These are phyloP conservation scores for Dicrostonyx torquatus DNA, from an alignment of 2,797 vertebrate genomes.

Conservation along the genomic window DNA sequence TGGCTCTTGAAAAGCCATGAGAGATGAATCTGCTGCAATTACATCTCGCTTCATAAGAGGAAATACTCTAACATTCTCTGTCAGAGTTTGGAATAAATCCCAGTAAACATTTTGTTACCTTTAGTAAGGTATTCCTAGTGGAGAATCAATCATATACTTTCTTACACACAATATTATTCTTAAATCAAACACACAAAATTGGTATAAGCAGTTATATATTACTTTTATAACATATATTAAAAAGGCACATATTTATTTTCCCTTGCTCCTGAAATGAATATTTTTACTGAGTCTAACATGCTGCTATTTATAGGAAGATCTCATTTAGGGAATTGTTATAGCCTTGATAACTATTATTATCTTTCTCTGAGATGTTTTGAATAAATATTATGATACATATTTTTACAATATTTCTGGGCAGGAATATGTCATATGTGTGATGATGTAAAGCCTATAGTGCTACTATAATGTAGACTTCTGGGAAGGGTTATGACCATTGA, in stretches of 20 bases:
- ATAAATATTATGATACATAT: slow-evolving; percentile 67
- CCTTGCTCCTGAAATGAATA: slow-evolving; percentile 44
- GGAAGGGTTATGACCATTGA: background rate
- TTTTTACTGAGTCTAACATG: slow-evolving; percentile 52
- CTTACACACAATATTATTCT: slow-evolving; percentile 9
- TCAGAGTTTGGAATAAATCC: background rate
- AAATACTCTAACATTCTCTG: background rate
- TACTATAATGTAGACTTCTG: slow-evolving; percentile 30
- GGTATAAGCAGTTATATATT: background rate
- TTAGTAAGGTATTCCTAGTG: background rate
- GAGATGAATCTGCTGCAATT: background rate
- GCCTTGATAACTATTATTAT: slow-evolving; percentile 70
- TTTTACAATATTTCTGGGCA: slow-evolving; percentile 54
- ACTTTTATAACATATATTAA: slow-evolving; percentile 50
- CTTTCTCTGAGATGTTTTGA: slow-evolving; percentile 62
- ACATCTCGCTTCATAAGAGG: background rate
- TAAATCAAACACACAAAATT: slow-evolving; percentile 21
- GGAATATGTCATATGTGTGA: slow-evolving; percentile 42
- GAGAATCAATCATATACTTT: background rate
- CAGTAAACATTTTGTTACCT: background rate
- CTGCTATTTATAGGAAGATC: slow-evolving; percentile 65
- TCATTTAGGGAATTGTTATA: slow-evolving; percentile 48
- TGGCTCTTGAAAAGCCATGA: background rate
- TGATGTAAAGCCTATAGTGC: background rate
- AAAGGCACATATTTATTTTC: slow-evolving; percentile 57